Percentiles rank a stretch among this genome's conserved stretches.
Conservation (phyloP, 2,797 vertebrate genomes). For the Rhabdophis nuchalis region DNA sequence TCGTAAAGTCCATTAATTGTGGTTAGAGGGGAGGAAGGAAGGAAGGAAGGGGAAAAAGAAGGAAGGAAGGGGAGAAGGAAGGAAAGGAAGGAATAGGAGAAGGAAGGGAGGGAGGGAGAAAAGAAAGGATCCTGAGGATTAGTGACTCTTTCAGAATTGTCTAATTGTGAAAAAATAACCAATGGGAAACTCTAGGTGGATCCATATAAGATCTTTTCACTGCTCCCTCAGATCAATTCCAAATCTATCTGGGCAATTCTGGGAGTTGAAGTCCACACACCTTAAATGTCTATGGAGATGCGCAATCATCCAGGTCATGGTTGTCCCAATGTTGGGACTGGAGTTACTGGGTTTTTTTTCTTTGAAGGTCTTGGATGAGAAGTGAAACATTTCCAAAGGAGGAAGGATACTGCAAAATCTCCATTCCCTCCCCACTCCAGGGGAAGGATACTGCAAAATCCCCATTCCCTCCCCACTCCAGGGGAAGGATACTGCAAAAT, state of each 20-base stretch:
- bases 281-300: background rate
- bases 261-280: background rate
- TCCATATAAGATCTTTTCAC: background rate
- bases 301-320: background rate
- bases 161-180: background rate
- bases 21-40: background rate
- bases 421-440: too few species aligned
- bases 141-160: background rate
- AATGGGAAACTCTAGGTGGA: background rate
- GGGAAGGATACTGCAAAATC: too few species aligned
- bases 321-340: background rate
- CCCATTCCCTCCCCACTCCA: too few species aligned
- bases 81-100: rapidly evolving
- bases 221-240: background rate
- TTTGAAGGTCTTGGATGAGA: background rate
- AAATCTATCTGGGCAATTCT: background rate
- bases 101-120: background rate
- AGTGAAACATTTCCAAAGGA: too few species aligned
- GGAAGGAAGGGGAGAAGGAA: background rate
- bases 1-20: background rate
- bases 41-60: background rate
- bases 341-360: background rate
- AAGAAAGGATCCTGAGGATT: background rate
- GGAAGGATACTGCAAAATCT: too few species aligned
- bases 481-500: too few species aligned